Evolutionary conservation across 2,113 vertebrate genomes (phyloP).

Genomic region (Hippocampus barbouri): DNA sequence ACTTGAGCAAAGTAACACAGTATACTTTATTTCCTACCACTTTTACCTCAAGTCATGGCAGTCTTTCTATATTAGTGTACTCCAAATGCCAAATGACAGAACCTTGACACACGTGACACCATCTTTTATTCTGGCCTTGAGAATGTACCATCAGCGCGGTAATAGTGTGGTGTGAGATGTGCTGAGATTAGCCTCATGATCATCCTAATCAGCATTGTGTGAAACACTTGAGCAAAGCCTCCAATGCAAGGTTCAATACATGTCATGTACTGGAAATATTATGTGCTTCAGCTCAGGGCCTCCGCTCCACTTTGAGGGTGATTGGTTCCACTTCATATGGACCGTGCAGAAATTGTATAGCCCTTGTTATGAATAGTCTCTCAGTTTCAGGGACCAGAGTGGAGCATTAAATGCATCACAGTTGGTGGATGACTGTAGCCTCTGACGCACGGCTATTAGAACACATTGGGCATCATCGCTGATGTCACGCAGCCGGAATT

Average conservation of each 20-base stretch:
- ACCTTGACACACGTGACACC: background rate
- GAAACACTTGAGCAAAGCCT: background rate
- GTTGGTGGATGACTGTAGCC: background rate
- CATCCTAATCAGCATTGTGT: background rate
- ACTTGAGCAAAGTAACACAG: no score
- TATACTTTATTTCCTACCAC: no score
- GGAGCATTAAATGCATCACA: conserved; percentile 8
- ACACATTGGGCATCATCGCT: background rate
- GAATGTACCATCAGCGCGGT: background rate
- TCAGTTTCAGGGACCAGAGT: background rate
- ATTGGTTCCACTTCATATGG: background rate
- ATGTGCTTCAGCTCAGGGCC: background rate
- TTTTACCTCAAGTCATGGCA: no score
- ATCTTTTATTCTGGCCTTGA: background rate
- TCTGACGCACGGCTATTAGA: background rate
- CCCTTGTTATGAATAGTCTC: background rate
- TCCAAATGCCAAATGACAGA: no score
- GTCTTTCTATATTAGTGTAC: no score
- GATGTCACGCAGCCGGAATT: background rate
- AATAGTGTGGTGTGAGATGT: background rate
- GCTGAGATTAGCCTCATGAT: background rate
- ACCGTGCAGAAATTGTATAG: background rate
- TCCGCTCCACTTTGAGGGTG: background rate
- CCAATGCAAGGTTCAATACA: background rate
- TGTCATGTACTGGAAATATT: background rate